Base-by-base conservation (phyloP, 2,888 invertebrate species). In the Strigamia crassipes region DNA sequence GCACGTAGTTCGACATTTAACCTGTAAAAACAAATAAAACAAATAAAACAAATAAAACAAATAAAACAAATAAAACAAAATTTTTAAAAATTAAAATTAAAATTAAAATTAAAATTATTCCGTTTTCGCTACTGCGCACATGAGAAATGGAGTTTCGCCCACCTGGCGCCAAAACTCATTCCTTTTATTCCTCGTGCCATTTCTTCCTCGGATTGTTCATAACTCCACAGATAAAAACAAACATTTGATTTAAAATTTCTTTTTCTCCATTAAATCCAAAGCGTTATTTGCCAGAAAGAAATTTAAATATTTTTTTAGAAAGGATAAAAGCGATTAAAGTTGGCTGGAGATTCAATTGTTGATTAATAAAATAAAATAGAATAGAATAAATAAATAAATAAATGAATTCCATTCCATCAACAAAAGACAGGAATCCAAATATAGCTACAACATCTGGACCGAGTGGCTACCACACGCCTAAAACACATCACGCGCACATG, bases 361-460 rank as follows among this genome's bases (percentile, higher is more conserved):
- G 61, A 12, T 5, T 73, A 15, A 23, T 13, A 31, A 23, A 73
- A 73, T 27, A 27, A 3, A 27, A 27, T 27, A 27, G n/a, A n/a
- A n/a, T n/a, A n/a, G n/a, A 27, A 27, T 27, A 73, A 73, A 56
- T 18, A 46, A 66, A 66, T 12, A 23, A n/a, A 66, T 12, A 66
- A 66, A 21, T 2, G 18, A 66, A 21, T 31, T 73, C 12, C 23
- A 73, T 27, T n/a, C 15, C 23, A 73, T 27, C 31, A 73, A 73
- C 4, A 73, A 73, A 73, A 73, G n/a, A 4, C 12, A 0, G 23
- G 23, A 31, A 73, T 73, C 73, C 73, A 23, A 73, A 73, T 12
- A 73, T 73, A 73, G 73, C 2, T 27, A 13, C 31, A 27, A 73
- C 73, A 73, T 73, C 73, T 73, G 56, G 56, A 8, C 56, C 56